Percentiles rank a stretch among this genome's conserved stretches.
phyloP scores from a whole-genome alignment of 2,888 invertebrate species.

The Chrysolina americana region DNA sequence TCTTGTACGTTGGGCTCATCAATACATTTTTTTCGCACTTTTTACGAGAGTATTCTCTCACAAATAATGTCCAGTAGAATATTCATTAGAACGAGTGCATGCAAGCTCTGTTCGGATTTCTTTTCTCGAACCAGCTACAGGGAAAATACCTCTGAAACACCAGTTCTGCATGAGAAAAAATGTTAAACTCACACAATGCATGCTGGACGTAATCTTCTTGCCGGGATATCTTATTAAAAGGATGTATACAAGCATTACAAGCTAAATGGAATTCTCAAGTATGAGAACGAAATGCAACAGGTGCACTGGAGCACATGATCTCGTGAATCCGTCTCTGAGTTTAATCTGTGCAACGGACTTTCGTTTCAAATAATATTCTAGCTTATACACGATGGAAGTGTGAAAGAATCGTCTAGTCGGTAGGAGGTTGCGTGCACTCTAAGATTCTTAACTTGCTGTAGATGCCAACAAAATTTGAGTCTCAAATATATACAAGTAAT shows the following conservation, averaged over 20 bases:
- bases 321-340: conserved; percentile 27
- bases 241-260: conserved; percentile 34
- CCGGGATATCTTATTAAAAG: conserved; percentile 33
- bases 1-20: too few species aligned
- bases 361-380: background rate
- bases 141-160: conserved; percentile 25
- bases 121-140: conserved; percentile 5
- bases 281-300: conserved; percentile 41
- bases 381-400: background rate
- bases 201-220: conserved; percentile 32
- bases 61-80: background rate
- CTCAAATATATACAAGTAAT: too few species aligned
- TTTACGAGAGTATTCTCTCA: too few species aligned
- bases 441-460: too few species aligned
- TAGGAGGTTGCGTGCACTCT: too few species aligned
- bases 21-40: too few species aligned
- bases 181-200: conserved; percentile 25
- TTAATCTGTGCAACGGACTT: conserved; percentile 20
- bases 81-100: background rate
- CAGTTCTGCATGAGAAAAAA: conserved; percentile 28
- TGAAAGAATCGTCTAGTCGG: too few species aligned
- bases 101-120: background rate
- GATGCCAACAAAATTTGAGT: too few species aligned
- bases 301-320: conserved; percentile 30
- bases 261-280: conserved; percentile 37